These are phyloP conservation scores for Grammomys dolichurus DNA, from an alignment of 2,113 vertebrate species.

Conservation along the genomic window DNA sequence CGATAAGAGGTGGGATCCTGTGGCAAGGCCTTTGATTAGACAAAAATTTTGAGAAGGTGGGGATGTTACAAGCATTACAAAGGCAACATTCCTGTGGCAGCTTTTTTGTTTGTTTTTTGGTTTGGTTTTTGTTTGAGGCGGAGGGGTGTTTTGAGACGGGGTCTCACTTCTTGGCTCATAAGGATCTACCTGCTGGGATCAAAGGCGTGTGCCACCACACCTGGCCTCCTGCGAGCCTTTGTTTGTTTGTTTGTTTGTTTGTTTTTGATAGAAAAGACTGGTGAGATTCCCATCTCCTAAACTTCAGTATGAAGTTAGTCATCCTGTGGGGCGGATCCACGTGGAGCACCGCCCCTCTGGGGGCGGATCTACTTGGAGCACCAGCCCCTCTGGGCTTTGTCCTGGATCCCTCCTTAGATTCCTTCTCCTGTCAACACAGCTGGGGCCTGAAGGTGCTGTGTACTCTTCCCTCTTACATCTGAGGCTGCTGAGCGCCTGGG, in stretches of 20 bases:
- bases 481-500: neutral
- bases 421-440: neutral
- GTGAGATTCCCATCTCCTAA: neutral
- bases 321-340: neutral
- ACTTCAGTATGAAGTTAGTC: neutral
- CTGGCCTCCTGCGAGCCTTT: neutral
- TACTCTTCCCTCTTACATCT: neutral
- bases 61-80: neutral
- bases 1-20: neutral
- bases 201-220: neutral
- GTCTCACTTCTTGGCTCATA: neutral
- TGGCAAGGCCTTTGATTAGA: neutral
- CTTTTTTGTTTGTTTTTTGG: neutral
- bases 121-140: neutral
- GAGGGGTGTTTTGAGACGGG: neutral
- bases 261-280: neutral
- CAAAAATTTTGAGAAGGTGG: neutral
- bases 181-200: neutral
- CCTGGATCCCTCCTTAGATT: neutral
- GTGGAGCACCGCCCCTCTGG: neutral
- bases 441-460: rapidly evolving
- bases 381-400: neutral
- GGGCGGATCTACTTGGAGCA: neutral
- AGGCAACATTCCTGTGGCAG: neutral
- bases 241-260: neutral